phyloP scores from a whole-genome alignment of 2,113 vertebrate species.

The Pipra filicauda region DNA sequence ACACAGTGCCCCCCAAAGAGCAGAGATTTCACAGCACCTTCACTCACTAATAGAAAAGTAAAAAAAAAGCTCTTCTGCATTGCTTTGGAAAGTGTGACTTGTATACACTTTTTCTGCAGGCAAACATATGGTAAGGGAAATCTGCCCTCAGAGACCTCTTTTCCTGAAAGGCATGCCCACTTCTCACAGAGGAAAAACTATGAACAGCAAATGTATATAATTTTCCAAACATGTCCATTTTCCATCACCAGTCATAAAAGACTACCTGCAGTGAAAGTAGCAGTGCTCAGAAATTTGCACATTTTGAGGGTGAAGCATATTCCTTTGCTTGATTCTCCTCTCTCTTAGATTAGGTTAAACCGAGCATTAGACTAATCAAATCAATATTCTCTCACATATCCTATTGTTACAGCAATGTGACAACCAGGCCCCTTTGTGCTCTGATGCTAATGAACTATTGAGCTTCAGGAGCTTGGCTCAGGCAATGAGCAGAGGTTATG shows the following conservation, averaged over 20 bases:
- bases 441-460: not conserved
- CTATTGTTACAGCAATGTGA: not conserved
- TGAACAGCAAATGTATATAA: not conserved
- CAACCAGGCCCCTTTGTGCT: not conserved
- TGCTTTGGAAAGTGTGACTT: not conserved
- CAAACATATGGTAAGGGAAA: not conserved
- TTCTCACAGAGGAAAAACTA: not conserved
- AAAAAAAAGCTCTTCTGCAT: not conserved
- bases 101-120: not conserved
- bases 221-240: not conserved
- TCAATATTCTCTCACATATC: not conserved
- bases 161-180: not conserved
- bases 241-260: not conserved
- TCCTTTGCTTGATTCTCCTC: not conserved
- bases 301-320: not conserved
- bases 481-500: not conserved
- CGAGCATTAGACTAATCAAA: not conserved
- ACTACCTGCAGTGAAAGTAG: rapidly evolving
- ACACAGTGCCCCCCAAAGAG: conserved; percentile 59
- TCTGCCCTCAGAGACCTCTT: not conserved
- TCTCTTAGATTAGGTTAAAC: not conserved
- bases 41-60: not conserved
- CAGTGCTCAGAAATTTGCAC: not conserved
- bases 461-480: not conserved
- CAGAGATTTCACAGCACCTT: conserved; percentile 30